Conservation (phyloP, 2,888 invertebrate species). For the Gnatocerus cornutus region DNA sequence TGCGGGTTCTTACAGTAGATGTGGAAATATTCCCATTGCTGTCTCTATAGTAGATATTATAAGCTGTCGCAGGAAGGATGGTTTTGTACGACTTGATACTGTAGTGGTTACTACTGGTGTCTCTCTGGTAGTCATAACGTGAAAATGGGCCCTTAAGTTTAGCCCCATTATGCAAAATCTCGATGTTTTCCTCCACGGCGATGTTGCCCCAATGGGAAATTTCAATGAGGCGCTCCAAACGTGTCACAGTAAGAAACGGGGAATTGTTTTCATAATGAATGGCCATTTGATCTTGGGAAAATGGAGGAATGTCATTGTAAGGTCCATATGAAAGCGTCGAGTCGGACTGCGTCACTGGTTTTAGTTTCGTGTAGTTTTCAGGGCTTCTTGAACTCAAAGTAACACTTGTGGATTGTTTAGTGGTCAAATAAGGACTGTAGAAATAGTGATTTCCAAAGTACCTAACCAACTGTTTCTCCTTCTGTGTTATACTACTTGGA, state of each 20-base stretch:
- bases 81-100: slow-evolving; percentile 95
- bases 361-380: slow-evolving; percentile 87
- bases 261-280: slow-evolving; percentile 97
- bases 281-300: slow-evolving; percentile 76
- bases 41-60: slow-evolving; percentile 97
- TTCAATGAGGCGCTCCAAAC: slow-evolving; percentile 90
- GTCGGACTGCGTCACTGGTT: slow-evolving; percentile 86
- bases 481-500: slow-evolving; percentile 91
- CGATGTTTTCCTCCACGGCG: slow-evolving; percentile 95
- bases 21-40: slow-evolving; percentile 99
- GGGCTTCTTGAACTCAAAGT: slow-evolving; percentile 84
- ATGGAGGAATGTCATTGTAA: slow-evolving; percentile 82
- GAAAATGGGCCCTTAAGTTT: slow-evolving; percentile 95
- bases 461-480: slow-evolving; percentile 94
- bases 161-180: slow-evolving; percentile 94
- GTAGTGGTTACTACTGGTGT: slow-evolving; percentile 89
- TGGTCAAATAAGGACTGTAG: slow-evolving; percentile 87
- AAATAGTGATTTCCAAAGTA: slow-evolving; percentile 89
- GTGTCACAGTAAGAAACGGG: slow-evolving; percentile 95
- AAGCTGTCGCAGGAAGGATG: slow-evolving; percentile 88
- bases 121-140: slow-evolving; percentile 97
- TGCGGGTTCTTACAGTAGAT: slow-evolving; percentile 89
- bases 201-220: slow-evolving; percentile 99
- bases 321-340: slow-evolving; percentile 92
- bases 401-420: slow-evolving; percentile 87